These are phyloP conservation scores for Loriculus beryllinus DNA, from an alignment of 2,797 vertebrate species.

Conservation along the genomic window DNA sequence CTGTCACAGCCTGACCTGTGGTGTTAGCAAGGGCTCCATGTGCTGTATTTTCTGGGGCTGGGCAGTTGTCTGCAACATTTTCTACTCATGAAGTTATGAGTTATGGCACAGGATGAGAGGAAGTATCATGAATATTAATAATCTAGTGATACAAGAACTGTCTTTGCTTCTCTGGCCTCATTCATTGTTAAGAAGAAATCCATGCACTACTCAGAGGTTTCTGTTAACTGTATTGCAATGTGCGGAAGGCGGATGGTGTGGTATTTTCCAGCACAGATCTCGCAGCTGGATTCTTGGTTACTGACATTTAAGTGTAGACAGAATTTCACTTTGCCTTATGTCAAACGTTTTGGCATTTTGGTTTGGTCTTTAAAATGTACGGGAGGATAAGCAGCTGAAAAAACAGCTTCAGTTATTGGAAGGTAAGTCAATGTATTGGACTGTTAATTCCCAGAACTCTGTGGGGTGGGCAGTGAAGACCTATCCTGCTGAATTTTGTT, in stretches of 20 bases:
- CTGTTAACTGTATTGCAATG: rapidly evolving
- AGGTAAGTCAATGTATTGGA: neutral
- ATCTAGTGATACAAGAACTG: neutral
- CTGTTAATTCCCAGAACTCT: neutral
- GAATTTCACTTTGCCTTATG: neutral
- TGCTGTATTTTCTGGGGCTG: neutral
- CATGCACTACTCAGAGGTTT: neutral
- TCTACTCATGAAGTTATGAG: neutral
- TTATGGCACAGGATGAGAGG: neutral
- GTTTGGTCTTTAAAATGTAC: neutral
- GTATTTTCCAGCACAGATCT: neutral
- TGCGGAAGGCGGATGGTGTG: neutral
- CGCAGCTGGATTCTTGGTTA: neutral
- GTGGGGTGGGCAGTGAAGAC: neutral
- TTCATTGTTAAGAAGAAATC: neutral
- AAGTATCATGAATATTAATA: neutral
- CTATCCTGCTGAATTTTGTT: neutral
- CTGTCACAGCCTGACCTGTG: neutral
- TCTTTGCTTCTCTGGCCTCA: neutral
- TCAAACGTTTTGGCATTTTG: neutral
- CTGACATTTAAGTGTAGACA: neutral
- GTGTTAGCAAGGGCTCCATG: neutral
- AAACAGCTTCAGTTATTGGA: neutral
- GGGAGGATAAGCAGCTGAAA: neutral
- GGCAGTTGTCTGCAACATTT: neutral